Evolutionary conservation across 2,888 invertebrate genomes (phyloP).

Genomic region (Salticus scenicus): DNA sequence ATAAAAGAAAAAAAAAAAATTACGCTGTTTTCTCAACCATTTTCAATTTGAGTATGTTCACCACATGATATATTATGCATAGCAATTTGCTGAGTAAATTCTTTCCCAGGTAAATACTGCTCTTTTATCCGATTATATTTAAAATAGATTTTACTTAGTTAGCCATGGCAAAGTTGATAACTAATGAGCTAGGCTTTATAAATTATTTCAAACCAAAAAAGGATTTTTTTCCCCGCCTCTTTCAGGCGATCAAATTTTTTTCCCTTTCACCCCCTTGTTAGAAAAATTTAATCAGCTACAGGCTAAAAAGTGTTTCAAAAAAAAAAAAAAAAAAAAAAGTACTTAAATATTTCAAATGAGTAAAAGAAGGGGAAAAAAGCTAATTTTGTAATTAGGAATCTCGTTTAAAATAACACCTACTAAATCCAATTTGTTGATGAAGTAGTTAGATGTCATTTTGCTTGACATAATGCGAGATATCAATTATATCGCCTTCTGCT

Average conservation of each 20-base stretch:
- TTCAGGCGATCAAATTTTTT: not conserved
- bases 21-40: not conserved
- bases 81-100: constrained; percentile 34
- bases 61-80: constrained; percentile 62
- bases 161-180: not conserved
- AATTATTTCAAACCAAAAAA: constrained; percentile 15
- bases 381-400: not conserved
- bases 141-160: constrained; percentile 17
- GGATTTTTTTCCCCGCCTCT: not conserved
- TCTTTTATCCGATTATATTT: constrained; percentile 37
- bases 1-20: constrained; percentile 15
- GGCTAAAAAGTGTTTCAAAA: not conserved
- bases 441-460: not conserved
- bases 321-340: no score
- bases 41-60: constrained; percentile 19
- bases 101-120: constrained; percentile 22
- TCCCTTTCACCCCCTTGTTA: not conserved
- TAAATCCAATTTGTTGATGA: not conserved
- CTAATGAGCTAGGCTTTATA: constrained; percentile 10
- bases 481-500: not conserved
- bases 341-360: not conserved
- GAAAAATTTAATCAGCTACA: not conserved
- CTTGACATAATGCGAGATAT: not conserved
- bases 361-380: not conserved
- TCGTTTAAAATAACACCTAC: not conserved